Conservation (phyloP, 23 tunicate genomes). For the Halocynthia roretzi region DNA sequence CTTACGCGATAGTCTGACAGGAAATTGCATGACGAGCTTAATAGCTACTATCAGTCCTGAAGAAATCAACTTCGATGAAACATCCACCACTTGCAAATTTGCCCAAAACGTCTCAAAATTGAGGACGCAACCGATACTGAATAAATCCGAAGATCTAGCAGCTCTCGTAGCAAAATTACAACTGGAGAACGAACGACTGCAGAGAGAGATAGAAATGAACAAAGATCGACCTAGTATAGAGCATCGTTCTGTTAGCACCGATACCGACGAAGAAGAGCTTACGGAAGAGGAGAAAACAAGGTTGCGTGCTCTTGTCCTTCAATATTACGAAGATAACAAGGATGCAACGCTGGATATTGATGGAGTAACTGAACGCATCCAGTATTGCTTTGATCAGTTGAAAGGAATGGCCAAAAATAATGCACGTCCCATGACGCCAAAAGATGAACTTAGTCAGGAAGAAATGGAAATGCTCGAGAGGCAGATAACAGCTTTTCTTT, state of each 20-base stretch:
- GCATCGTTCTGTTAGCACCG: not conserved
- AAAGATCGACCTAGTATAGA: not conserved
- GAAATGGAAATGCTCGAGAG: too few species aligned
- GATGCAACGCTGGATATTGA: slow-evolving; percentile 1
- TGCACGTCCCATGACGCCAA: not conserved
- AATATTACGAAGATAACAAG: slow-evolving; percentile 11
- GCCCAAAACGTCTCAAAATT: slow-evolving; percentile 83
- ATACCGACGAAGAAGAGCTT: not conserved
- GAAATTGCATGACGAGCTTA: slow-evolving; percentile 80
- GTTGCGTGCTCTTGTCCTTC: not conserved
- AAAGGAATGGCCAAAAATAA: slow-evolving; percentile 11
- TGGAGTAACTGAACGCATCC: not conserved
- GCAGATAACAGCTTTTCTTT: too few species aligned
- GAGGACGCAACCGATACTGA: slow-evolving; percentile 49
- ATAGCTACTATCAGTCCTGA: slow-evolving; percentile 82
- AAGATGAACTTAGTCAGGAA: not conserved
- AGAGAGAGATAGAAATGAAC: not conserved
- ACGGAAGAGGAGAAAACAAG: not conserved
- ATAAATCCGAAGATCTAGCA: slow-evolving; percentile 52
- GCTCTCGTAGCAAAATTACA: slow-evolving; percentile 42
- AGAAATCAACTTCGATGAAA: slow-evolving; percentile 63
- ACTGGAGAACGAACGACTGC: slow-evolving; percentile 21
- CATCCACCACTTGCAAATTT: slow-evolving; percentile 82
- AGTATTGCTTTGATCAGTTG: slow-evolving; percentile 14
- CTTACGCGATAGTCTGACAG: slow-evolving; percentile 23